A percentile compares a stretch with the other conserved stretches of the same genome.
These are phyloP conservation scores for Trissolcus brochymenae DNA, from an alignment of 2,888 invertebrate genomes.

Conservation along the genomic window DNA sequence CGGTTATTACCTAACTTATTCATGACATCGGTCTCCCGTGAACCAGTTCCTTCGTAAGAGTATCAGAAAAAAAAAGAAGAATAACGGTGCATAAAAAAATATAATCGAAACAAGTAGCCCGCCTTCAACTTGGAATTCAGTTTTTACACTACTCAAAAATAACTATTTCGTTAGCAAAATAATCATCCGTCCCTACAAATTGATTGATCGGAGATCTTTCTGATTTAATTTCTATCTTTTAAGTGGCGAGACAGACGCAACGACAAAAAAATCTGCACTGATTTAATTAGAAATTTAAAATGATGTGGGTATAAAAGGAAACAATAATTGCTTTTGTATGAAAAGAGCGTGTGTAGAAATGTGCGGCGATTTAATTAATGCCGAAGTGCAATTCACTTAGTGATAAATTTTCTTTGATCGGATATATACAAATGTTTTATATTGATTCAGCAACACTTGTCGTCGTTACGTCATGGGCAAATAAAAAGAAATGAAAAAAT, in stretches of 20 bases:
- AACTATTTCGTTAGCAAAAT: not conserved
- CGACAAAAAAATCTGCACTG: too few species aligned
- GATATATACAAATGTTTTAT: constrained; percentile 22
- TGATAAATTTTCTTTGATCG: constrained; percentile 15
- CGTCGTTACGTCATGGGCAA: constrained; percentile 18
- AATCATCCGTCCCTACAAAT: too few species aligned
- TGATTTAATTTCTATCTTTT: too few species aligned
- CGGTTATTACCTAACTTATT: constrained; percentile 57
- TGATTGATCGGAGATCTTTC: too few species aligned
- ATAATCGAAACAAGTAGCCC: constrained; percentile 36
- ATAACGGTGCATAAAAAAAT: constrained; percentile 32
- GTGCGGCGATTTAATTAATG: too few species aligned
- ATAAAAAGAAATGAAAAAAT: constrained; percentile 4
- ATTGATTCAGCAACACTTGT: constrained; percentile 31
- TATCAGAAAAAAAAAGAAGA: constrained; percentile 42
- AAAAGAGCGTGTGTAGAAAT: too few species aligned
- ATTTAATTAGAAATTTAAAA: too few species aligned
- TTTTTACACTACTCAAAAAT: constrained; percentile 17
- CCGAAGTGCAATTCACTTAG: too few species aligned
- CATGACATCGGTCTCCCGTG: constrained; percentile 44
- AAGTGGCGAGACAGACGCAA: too few species aligned
- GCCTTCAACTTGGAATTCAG: constrained; percentile 23
- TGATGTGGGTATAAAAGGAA: not conserved
- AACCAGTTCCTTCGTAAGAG: constrained; percentile 57
- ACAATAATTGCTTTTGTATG: not conserved